Base-by-base conservation (phyloP, 2,888 invertebrate genomes). In the Andrena haemorrhoa region DNA sequence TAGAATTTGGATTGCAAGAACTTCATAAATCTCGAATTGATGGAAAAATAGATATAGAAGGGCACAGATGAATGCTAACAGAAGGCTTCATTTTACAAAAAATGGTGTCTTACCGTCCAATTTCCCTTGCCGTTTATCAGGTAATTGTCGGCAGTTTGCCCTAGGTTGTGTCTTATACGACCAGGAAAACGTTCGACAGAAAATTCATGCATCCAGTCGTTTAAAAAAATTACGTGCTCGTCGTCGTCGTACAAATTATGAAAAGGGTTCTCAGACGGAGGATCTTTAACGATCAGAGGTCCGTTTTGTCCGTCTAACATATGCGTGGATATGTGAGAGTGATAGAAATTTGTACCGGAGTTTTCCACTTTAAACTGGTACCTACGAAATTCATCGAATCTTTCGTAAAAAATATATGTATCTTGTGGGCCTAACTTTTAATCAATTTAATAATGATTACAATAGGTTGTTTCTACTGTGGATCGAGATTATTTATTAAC, bases 111-210 rank as follows among this genome's bases (percentile, higher is more conserved):
- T 77, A 85, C 89, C 79, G 20, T 79, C 31, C 49, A 82, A 7
- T 58, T 77, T 58, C 98, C 97, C 94, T 97, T 97, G 91, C 98
- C 98, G 94, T 98, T 98, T 89, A 98, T 96, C 75, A 98, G 94
- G 75, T 98, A 95, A 51, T 97, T 97, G 90, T 97, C 96, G 47
- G 98, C 97, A 92, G 96, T 96, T 94, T 97, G 97, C 8, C 97
- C 97, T 35, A 96, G 96, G 69, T 97, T 94, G 91, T 96, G 95
- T 4, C 58, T 41, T 6, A 35, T 63, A 8, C 23, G 61, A 84
- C 97, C 97, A 0, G 97, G 97, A 94, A 95, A 97, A 86, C 97
- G 95, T 92, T 97, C 97, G 61, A 96, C 95, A 1, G 97, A 97
- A 88, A 97, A 96, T 94, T 97, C 97, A 26, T 90, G 87, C 41